Evolutionary conservation across 1,140 invertebrate species (phyloP).

Genomic region (Caerostris extrusa): DNA sequence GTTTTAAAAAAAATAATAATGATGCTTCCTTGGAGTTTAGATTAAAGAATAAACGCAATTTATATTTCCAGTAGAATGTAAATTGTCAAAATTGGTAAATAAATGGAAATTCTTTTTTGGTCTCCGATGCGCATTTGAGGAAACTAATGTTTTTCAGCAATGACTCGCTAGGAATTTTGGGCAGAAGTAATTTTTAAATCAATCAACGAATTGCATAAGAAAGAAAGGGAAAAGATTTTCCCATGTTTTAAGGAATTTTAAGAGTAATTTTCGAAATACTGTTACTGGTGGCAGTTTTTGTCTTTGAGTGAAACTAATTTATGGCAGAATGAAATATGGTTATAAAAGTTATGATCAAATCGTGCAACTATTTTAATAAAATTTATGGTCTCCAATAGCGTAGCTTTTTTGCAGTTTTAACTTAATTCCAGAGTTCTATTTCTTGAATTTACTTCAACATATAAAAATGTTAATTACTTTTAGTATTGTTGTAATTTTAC

Average conservation of each 20-base stretch:
- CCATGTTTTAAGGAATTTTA: background rate
- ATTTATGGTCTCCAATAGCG: too few species aligned
- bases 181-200: background rate
- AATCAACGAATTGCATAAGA: background rate
- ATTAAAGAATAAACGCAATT: conserved; percentile 7
- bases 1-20: background rate
- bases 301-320: background rate
- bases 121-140: background rate
- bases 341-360: too few species aligned
- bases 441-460: too few species aligned
- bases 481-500: too few species aligned
- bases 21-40: background rate
- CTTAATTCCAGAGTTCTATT: too few species aligned
- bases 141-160: conserved; percentile 1
- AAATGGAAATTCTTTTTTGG: conserved; percentile 29
- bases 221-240: background rate
- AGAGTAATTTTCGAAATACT: background rate
- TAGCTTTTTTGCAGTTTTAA: background rate
- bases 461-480: too few species aligned
- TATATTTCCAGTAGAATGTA: background rate
- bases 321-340: too few species aligned
- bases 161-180: background rate
- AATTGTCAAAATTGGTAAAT: conserved; percentile 27
- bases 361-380: too few species aligned
- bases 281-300: background rate